Percentiles rank a stretch among this genome's conserved stretches.
Conservation (phyloP, 2,113 vertebrate genomes). For the Anser brachyrhynchus region DNA sequence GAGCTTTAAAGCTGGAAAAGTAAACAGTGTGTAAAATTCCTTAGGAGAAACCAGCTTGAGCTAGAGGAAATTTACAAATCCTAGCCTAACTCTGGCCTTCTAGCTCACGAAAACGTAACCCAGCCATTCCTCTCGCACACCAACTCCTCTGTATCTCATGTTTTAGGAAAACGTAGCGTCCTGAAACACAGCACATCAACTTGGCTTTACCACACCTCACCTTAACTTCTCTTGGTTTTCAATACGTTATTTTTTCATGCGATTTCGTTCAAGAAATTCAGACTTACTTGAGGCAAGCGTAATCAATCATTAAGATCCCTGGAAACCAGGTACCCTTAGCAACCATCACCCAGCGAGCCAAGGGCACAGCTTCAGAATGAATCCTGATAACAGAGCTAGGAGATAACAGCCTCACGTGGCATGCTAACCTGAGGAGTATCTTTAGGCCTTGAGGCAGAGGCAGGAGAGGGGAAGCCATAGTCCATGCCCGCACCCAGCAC, state of each 20-base stretch:
- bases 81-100: not conserved
- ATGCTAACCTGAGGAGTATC: not conserved
- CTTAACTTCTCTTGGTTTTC: not conserved
- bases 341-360: not conserved
- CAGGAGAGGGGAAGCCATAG: not conserved
- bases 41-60: not conserved
- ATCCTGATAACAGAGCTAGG: not conserved
- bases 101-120: not conserved
- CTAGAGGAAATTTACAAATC: not conserved
- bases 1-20: not conserved
- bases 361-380: not conserved
- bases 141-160: not conserved
- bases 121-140: fast-evolving
- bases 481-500: not conserved
- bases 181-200: not conserved
- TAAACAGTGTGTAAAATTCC: not conserved
- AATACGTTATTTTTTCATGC: not conserved
- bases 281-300: not conserved
- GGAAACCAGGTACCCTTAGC: not conserved
- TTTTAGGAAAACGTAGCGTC: not conserved
- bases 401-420: not conserved
- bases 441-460: not conserved
- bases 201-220: not conserved
- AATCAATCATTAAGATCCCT: not conserved
- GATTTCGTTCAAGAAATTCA: not conserved